Conservation (phyloP, 2,113 vertebrate genomes). For the western clawed frog (Xenopus tropicalis) region DNA sequence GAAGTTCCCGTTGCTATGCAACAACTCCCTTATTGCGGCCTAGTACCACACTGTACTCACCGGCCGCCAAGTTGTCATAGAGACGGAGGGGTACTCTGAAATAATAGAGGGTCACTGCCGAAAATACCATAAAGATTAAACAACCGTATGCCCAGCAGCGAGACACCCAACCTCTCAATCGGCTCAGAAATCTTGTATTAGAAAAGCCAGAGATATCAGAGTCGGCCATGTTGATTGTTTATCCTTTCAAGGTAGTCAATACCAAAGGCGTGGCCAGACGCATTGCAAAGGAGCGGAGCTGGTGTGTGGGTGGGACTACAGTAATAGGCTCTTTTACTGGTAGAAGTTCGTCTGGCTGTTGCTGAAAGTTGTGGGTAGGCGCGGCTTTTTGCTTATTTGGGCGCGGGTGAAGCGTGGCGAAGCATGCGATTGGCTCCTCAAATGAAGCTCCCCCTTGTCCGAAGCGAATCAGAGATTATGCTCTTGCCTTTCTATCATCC, state of each 20-base stretch:
- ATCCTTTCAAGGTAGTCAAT: neutral
- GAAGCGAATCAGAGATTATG: too few relatives aligned
- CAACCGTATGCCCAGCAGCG: conserved; percentile 68
- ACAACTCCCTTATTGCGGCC: neutral
- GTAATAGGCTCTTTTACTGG: conserved; percentile 46
- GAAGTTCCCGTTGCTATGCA: neutral
- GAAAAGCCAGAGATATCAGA: conserved; percentile 60
- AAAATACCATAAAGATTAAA: conserved; percentile 72
- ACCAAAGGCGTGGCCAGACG: conserved; percentile 11
- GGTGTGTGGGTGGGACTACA: conserved; percentile 60
- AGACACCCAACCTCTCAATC: conserved; percentile 67
- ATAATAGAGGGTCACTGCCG: conserved; percentile 79
- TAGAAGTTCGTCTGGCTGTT: neutral
- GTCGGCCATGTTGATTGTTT: conserved; percentile 56
- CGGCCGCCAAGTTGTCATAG: conserved; percentile 83
- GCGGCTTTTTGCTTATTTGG: too few relatives aligned
- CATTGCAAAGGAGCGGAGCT: conserved; percentile 52
- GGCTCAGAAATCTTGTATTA: conserved; percentile 12
- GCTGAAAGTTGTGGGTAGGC: too few relatives aligned
- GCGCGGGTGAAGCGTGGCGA: too few relatives aligned
- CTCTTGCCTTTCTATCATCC: too few relatives aligned
- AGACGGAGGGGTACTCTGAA: conserved; percentile 86
- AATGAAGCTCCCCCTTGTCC: too few relatives aligned
- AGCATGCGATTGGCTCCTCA: too few relatives aligned
- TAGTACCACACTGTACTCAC: conserved; percentile 62